These are phyloP conservation scores for Tribolium castaneum DNA, from an alignment of 1,140 invertebrate species.

Conservation along the genomic window DNA sequence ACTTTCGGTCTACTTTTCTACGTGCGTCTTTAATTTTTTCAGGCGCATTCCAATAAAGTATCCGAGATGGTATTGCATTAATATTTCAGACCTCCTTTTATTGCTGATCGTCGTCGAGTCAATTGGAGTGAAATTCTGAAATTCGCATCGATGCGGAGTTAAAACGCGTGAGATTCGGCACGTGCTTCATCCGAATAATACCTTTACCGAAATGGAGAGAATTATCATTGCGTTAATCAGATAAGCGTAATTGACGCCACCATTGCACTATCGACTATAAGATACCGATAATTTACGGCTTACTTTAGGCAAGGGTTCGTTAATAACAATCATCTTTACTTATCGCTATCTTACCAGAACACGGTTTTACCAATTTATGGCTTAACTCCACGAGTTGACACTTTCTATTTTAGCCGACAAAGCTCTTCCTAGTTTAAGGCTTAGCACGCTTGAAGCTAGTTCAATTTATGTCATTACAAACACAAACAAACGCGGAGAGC, in stretches of 20 bases:
- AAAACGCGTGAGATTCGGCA: slow-evolving; percentile 26
- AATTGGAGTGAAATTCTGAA: neutral
- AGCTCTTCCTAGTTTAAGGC: slow-evolving; percentile 1
- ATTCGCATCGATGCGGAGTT: neutral
- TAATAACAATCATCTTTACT: slow-evolving; percentile 29
- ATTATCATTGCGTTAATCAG: slow-evolving; percentile 13
- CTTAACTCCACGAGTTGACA: neutral
- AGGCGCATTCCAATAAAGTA: neutral
- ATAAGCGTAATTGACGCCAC: slow-evolving; percentile 18
- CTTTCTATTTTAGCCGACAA: slow-evolving; percentile 10
- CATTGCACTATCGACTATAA: slow-evolving; percentile 17
- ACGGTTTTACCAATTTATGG: slow-evolving; percentile 22
- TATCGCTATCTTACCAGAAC: slow-evolving; percentile 20
- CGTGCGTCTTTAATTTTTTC: neutral
- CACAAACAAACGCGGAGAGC: neutral
- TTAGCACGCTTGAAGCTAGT: neutral
- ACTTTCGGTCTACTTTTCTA: neutral
- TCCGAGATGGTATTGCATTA: neutral
- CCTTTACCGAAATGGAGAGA: neutral
- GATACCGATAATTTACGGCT: slow-evolving; percentile 23
- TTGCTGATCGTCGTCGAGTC: neutral
- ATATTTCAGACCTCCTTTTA: neutral
- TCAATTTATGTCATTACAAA: slow-evolving; percentile 4
- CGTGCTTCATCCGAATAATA: slow-evolving; percentile 23
- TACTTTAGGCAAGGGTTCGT: slow-evolving; percentile 13